Base-by-base conservation (phyloP, 1,140 invertebrate genomes). In the Papilio polyxenes region DNA sequence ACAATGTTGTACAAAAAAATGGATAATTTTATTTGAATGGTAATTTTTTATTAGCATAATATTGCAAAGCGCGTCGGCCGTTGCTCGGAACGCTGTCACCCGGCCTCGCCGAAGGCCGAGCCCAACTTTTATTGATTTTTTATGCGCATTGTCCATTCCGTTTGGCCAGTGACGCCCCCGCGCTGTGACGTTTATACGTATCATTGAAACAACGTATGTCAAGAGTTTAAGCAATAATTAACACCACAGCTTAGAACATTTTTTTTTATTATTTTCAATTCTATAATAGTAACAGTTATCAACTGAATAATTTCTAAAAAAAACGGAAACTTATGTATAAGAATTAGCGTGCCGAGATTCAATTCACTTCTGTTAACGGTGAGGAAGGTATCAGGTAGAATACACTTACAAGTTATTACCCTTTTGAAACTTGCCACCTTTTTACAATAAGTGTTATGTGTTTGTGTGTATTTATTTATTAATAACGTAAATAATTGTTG, bases 101-200 rank as follows among this genome's bases (percentile, higher is more conserved):
- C 89, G 91, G 92, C 90, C 91, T 92, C 89, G 78, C 81, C 87
- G 89, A 92, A 93, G 91, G 92, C 92, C 91, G 89, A 83, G 83
- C 91, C 88, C 91, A 88, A 90, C 88, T 87, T 89, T 91, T 92
- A 92, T 93, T 92, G 92, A 93, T 93, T 92, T 93, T 92, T 92
- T 93, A 93, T 91, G 91, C 90, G 91, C 90, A 88, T 89, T 91
- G 92, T 91, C 91, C 90, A 89, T 91, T 88, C 87, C 88, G 83
- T 86, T 85, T 83, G 84, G 85, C 85, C 89, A 82, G 80, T 78
- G 80, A 79, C 88, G 82, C 85, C 83, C 80, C 79, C 83, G 72
- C 59, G 76, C 75, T 80, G 75, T 62, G 82, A 83, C 84, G 81
- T 83, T 74, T 62, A 81, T 59, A 75, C 72, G 17, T 59, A 75